Evolutionary conservation across 1,140 invertebrate species (phyloP).

Genomic region (Triops longicaudatus): DNA sequence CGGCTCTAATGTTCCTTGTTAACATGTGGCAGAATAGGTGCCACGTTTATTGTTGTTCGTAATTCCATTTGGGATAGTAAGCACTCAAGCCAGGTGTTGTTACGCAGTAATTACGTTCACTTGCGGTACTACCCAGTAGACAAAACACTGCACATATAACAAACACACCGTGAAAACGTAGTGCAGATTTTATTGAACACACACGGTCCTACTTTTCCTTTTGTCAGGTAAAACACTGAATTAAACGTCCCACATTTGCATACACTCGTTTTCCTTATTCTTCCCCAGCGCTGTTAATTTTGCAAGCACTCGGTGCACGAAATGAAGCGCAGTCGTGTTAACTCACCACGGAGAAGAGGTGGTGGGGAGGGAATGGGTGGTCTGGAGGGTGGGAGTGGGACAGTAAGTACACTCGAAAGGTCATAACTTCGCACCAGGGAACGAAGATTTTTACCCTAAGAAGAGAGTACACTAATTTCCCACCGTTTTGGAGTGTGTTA

Average conservation of each 20-base stretch:
- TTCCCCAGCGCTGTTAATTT: no score
- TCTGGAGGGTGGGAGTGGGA: no score
- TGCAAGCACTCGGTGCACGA: no score
- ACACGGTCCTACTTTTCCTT: no score
- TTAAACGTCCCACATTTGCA: no score
- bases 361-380: no score
- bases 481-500: background rate
- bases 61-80: conserved; percentile 10
- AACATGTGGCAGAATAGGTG: background rate
- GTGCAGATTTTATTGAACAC: no score
- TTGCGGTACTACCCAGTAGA: background rate
- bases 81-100: background rate
- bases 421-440: background rate
- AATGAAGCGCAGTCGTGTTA: no score
- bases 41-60: conserved; percentile 12
- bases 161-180: background rate
- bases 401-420: background rate
- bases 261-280: no score
- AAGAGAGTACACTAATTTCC: background rate
- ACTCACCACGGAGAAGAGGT: no score
- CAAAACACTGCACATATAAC: background rate
- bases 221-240: no score
- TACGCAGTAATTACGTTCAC: background rate
- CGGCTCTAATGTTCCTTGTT: background rate
- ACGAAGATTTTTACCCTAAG: background rate